A percentile compares a stretch with the other conserved stretches of the same genome.
These are phyloP conservation scores for Chaetoderma sp. DNA, from an alignment of 2,888 invertebrate genomes.

Conservation along the genomic window DNA sequence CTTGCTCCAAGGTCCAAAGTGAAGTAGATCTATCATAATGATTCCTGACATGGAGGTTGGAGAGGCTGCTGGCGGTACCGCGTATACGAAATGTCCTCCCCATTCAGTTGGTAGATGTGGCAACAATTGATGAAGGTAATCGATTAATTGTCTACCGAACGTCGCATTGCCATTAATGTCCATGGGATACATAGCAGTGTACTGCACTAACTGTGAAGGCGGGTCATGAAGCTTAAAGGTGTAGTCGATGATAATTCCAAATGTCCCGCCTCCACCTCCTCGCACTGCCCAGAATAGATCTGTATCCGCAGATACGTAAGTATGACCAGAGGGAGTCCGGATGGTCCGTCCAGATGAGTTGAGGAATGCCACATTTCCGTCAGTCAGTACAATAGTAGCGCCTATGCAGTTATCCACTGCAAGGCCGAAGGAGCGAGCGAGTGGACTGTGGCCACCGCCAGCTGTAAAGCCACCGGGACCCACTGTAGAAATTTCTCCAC, in stretches of 20 bases:
- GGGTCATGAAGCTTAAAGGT: background rate
- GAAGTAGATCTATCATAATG: background rate
- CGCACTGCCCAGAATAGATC: background rate
- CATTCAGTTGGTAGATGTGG: background rate
- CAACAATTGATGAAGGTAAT: background rate
- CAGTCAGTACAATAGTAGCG: background rate
- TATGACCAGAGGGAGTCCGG: background rate
- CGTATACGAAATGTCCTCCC: conserved; percentile 1
- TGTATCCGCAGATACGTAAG: background rate
- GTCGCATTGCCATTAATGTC: too few relatives aligned
- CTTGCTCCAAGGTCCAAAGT: background rate
- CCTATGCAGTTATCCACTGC: background rate
- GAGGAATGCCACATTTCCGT: background rate
- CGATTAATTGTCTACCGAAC: too few relatives aligned
- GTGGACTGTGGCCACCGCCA: background rate
- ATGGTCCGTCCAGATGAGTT: background rate
- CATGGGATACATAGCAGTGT: too few relatives aligned
- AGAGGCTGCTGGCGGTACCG: too few relatives aligned
- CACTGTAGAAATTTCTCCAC: too few relatives aligned
- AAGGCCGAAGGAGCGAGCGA: background rate
- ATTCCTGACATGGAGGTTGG: background rate
- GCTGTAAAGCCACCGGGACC: background rate
- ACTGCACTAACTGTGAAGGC: background rate
- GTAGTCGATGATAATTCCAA: background rate
- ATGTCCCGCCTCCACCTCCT: conserved; percentile 3